Base-by-base conservation (phyloP, 2,888 invertebrate species). In the Lampropteryx suffumata region DNA sequence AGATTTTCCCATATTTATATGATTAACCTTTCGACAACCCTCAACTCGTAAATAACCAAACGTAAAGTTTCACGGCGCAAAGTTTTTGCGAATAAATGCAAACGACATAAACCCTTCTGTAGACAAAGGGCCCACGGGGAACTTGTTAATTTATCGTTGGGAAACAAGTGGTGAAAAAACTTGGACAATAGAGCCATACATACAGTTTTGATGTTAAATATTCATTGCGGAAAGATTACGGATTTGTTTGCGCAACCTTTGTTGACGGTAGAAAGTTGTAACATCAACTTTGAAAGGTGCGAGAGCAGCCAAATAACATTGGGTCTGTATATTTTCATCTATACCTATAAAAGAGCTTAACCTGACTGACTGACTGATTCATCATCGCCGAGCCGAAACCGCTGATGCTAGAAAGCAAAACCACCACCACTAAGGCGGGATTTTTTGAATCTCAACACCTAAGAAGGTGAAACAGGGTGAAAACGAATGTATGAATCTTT, bases 101-200 rank as follows among this genome's bases (percentile, higher is more conserved):
- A 66, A 70, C 58, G 66, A 52, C 54, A 61, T 62, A 59, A 62
- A 62, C 71, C 69, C 65, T 62, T 61, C 56, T 49, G 37, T 55
- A 64, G 57, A 68, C 69, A 70, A 72, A 73, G 67, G 67, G 59
- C 60, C 48, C 52, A 40, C 52, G 43, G 47, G 39, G 57, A 72
- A 75, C 67, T 77, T 72, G 65, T 65, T 71, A 76, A 77, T 77
- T 77, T 77, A 77, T 73, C 57, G 66, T 59, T 49, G 52, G 57
- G 59, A 57, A 63, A 68, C 67, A 69, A 73, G 64, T 64, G 54
- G 54, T 46, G 60, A 69, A 72, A 71, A 70, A 69, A 71, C 60
- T 57, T 66, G 39, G 21, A 64, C 65, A 70, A 68, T 67, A 46
- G 24, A 27, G 42, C 29, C 51, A 46, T 52, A 35, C 43, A 59